These are phyloP conservation scores for Podiceps cristatus DNA, from an alignment of 2,113 vertebrate species.

Conservation along the genomic window DNA sequence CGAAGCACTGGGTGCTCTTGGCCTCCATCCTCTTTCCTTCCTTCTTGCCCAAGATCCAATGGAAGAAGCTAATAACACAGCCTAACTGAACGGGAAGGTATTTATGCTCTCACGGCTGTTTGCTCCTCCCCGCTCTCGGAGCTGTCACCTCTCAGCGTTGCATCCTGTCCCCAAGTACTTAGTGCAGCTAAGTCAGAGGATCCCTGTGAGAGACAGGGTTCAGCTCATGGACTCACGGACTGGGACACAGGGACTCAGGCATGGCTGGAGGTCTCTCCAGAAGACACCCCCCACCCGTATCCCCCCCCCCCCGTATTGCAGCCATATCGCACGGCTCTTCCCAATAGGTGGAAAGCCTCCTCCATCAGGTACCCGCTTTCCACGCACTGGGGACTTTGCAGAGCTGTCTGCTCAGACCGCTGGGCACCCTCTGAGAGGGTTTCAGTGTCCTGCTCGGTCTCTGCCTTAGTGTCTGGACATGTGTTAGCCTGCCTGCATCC, in stretches of 20 bases:
- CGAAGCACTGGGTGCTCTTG: neutral
- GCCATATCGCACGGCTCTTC: neutral
- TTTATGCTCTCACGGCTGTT: neutral
- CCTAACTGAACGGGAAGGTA: neutral
- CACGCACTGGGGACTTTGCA: neutral
- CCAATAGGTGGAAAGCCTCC: neutral
- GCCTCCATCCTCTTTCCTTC: neutral
- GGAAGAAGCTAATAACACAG: neutral
- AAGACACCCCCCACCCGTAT: too few relatives aligned
- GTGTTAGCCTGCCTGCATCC: neutral
- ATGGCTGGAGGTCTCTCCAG: neutral
- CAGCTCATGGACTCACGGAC: neutral
- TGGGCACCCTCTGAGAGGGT: rapidly evolving
- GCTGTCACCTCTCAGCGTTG: neutral
- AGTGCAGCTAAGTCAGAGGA: neutral
- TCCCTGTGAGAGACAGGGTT: too few relatives aligned
- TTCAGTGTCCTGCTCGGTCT: neutral
- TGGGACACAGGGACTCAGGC: neutral
- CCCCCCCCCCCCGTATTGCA: too few relatives aligned
- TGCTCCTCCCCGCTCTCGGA: neutral
- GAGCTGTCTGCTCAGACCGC: neutral
- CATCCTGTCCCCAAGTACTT: neutral
- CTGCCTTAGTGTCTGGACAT: neutral
- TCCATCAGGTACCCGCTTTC: neutral
- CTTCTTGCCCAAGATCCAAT: neutral